Percentiles rank a stretch among this genome's conserved stretches.
These are phyloP conservation scores for Chymomyza fuscimana DNA, from an alignment of 2,888 invertebrate species.

Conservation along the genomic window DNA sequence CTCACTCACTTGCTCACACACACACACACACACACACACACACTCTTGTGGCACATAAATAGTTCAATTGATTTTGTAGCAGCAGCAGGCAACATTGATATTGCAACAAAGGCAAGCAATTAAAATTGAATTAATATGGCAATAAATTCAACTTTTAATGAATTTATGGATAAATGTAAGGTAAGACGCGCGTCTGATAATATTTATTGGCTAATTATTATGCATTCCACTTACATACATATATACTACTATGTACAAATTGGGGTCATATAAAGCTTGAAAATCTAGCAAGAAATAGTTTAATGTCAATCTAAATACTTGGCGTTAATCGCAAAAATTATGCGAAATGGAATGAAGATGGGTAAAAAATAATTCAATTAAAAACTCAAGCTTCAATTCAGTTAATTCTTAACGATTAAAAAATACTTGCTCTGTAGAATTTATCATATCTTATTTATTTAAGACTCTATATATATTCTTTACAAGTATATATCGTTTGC, in stretches of 20 bases:
- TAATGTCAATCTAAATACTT: background rate
- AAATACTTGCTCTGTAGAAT: no score
- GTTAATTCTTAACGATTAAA: no score
- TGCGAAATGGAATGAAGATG: no score
- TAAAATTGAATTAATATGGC: background rate
- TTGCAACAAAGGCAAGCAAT: background rate
- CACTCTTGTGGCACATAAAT: slow-evolving; percentile 30
- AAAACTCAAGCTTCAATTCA: no score
- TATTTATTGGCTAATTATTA: background rate
- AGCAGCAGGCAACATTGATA: slow-evolving; percentile 16
- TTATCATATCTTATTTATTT: no score
- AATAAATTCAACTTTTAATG: background rate
- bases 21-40: slow-evolving; percentile 8
- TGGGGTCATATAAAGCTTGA: background rate
- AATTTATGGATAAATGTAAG: background rate
- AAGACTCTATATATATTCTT: no score
- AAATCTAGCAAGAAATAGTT: background rate
- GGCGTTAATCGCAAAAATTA: background rate
- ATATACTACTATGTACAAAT: slow-evolving; percentile 6
- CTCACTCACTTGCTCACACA: no score
- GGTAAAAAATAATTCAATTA: no score
- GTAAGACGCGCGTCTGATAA: background rate
- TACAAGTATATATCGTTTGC: no score
- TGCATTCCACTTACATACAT: background rate
- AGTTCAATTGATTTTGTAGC: slow-evolving; percentile 23